Conservation (phyloP, 2,888 invertebrate species). For the Eustalomyia histrio region DNA sequence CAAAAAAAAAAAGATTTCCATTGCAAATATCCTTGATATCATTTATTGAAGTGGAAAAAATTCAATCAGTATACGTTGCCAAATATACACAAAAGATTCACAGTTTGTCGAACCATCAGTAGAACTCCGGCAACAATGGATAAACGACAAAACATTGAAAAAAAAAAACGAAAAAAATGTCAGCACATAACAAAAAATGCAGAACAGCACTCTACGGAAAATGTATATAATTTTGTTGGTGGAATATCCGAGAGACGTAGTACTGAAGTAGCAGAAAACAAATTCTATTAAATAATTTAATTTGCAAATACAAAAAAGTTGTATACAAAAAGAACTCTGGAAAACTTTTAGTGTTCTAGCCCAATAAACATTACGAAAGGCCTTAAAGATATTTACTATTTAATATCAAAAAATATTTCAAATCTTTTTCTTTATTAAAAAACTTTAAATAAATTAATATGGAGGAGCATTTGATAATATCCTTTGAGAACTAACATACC, state of each 20-base stretch:
- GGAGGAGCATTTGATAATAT: too few species aligned
- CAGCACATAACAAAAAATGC: conserved; percentile 53
- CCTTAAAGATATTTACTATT: too few species aligned
- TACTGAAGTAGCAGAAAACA: conserved; percentile 28
- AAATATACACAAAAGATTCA: conserved; percentile 67
- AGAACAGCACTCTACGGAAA: conserved; percentile 17
- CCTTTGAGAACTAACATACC: too few species aligned
- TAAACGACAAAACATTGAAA: conserved; percentile 23
- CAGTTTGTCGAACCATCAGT: conserved; percentile 49
- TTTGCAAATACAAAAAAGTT: conserved; percentile 42
- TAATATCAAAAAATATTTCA: too few species aligned
- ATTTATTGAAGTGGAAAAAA: conserved; percentile 78
- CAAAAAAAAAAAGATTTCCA: conserved; percentile 63
- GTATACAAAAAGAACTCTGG: conserved; percentile 13
- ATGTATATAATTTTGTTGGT: conserved; percentile 9
- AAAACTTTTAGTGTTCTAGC: conserved; percentile 23
- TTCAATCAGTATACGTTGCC: conserved; percentile 78
- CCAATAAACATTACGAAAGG: too few species aligned
- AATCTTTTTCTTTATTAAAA: too few species aligned
- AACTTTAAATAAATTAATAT: too few species aligned
- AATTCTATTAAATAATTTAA: conserved; percentile 56
- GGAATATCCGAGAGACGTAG: conserved; percentile 13
- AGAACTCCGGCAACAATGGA: conserved; percentile 49
- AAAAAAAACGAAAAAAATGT: conserved; percentile 43
- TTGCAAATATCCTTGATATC: conserved; percentile 78